Percentiles rank a stretch among this genome's conserved stretches.
Evolutionary conservation across 2,797 vertebrate species (phyloP).

Genomic region (Champsocephalus gunnari): DNA sequence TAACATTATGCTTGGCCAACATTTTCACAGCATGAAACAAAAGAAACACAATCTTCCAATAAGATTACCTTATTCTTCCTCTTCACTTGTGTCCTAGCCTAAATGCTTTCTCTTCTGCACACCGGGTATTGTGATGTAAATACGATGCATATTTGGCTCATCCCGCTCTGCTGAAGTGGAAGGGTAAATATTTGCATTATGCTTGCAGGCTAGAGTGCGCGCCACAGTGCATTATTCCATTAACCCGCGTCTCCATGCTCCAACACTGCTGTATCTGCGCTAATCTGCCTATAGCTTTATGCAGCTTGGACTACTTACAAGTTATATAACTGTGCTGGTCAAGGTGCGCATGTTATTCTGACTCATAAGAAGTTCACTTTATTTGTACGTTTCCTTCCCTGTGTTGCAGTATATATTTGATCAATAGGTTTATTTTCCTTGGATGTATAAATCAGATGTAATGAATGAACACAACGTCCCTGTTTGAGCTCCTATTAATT

Average conservation of each 20-base stretch:
- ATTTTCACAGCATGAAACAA: constrained; percentile 7
- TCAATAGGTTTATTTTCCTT: constrained; percentile 26
- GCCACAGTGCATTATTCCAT: constrained; percentile 72
- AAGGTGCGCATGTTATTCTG: constrained; percentile 27
- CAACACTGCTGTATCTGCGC: constrained; percentile 18
- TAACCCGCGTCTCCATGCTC: constrained; percentile 70
- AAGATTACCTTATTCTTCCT: constrained; percentile 58
- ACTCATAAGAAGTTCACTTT: constrained; percentile 18
- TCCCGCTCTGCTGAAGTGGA: constrained; percentile 75
- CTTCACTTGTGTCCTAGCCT: constrained; percentile 37
- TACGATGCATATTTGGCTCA: constrained; percentile 75
- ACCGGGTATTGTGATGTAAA: constrained; percentile 75
- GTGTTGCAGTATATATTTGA: constrained; percentile 10
- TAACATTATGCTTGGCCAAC: constrained; percentile 24
- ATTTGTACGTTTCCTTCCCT: constrained; percentile 5
- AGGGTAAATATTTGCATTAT: constrained; percentile 83
- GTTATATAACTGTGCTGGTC: constrained; percentile 33
- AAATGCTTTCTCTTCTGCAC: constrained; percentile 61
- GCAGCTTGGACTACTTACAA: constrained; percentile 20
- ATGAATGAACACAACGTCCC: constrained; percentile 50
- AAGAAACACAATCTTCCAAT: constrained; percentile 25
- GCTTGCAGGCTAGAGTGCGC: constrained; percentile 50
- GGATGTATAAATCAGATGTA: constrained; percentile 41
- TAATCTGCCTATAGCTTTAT: constrained; percentile 59
- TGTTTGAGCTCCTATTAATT: constrained; percentile 50